Evolutionary conservation across 2,888 invertebrate species (phyloP).

Genomic region (Neoitamus cyanurus): DNA sequence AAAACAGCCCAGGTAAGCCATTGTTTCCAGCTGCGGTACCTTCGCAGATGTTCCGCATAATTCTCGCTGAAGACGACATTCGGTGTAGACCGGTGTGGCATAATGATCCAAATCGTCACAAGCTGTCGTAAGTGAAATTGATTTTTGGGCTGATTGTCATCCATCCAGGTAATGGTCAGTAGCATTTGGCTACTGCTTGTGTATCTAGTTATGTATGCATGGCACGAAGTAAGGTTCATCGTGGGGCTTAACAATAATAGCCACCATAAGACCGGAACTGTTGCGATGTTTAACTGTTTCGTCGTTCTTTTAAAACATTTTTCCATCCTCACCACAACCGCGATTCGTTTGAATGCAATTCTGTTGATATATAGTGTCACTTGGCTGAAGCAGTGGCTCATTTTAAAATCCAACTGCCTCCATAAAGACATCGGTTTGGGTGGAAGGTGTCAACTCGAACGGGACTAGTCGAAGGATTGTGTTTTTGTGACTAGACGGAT

Average conservation of each 20-base stretch:
- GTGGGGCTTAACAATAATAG: background rate
- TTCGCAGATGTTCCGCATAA: background rate
- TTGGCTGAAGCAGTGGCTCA: background rate
- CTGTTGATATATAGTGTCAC: background rate
- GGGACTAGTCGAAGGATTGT: background rate
- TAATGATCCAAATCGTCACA: conserved; percentile 33
- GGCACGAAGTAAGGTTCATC: conserved; percentile 23
- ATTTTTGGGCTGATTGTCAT: conserved; percentile 26
- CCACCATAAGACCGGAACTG: conserved; percentile 9
- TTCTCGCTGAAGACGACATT: background rate
- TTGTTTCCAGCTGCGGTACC: background rate
- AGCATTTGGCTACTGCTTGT: background rate
- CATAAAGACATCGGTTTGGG: background rate
- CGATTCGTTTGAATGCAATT: background rate
- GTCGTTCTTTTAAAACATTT: background rate
- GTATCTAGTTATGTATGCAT: background rate
- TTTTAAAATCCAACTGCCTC: background rate
- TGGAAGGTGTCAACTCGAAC: background rate
- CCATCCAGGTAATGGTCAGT: background rate
- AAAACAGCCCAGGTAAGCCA: conserved; percentile 31
- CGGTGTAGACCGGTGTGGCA: background rate
- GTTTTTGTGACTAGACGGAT: background rate
- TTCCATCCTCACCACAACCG: background rate
- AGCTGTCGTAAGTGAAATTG: conserved; percentile 37
- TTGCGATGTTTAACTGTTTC: background rate